Base-by-base conservation (phyloP, 1,140 invertebrate genomes). In the Leptinotarsa undecemlineata region DNA sequence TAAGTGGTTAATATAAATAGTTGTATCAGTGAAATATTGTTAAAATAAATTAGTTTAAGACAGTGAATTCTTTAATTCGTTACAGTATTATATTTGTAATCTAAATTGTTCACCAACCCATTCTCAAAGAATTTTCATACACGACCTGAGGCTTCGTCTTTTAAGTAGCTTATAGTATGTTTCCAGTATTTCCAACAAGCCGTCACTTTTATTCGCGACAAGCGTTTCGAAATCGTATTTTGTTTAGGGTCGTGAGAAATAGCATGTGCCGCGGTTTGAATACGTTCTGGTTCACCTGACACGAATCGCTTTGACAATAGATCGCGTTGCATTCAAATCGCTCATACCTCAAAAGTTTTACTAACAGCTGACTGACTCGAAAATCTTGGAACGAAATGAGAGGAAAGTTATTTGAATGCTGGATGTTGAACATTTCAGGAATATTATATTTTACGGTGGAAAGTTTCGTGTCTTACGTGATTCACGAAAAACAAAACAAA, bases 281-380 rank as follows among this genome's bases (percentile, higher is more conserved):
- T 76, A 77, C 74, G 74, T 78, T 76, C 69, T 76, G 74, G 76
- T 78, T 80, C 79, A 78, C 77, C 74, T 81, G 69, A 67, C 74
- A 47, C 72, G 26, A 79, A 69, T 68, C 72, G 75, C 71, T 71
- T 73, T 66, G 71, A 80, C 78, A 80, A 79, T 79, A 73, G 77
- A 74, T 80, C 68, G 79, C 74, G 68, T 63, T 74, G 42, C 21
- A 71, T 72, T 74, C 76, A 26, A 62, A 77, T 70, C 42, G 72
- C 68, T 76, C 71, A 71, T 62, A 76, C 74, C 71, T 75, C 77
- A 73, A 76, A 71, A 79, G 75, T 76, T 77, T 70, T 79, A 75
- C 78, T 76, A 63, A 57, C 51, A 57, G 51, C 51, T 57, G 51
- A 57, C 51, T 57, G 51, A 6, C 51, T 57, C n/a, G 17, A 57